Percentiles rank a stretch among this genome's conserved stretches.
phyloP scores from a whole-genome alignment of 2,888 invertebrate genomes.

The Notocelia uddmanniana region DNA sequence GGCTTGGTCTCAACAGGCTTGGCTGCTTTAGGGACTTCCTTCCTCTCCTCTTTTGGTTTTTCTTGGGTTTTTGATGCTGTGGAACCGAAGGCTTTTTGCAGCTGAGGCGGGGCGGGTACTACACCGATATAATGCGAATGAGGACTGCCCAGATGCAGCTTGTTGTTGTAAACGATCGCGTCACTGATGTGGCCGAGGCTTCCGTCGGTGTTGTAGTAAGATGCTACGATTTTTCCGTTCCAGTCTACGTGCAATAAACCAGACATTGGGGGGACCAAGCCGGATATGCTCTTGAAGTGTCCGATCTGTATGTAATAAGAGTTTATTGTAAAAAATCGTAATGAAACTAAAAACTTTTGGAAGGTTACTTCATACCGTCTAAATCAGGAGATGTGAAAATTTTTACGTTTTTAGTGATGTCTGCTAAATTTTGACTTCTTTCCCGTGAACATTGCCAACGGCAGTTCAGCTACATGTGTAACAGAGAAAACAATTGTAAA shows the following conservation, averaged over 20 bases:
- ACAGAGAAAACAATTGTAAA: too few species aligned
- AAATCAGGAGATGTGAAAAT: too few species aligned
- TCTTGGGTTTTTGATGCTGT: slow-evolving; percentile 50
- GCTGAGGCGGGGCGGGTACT: slow-evolving; percentile 85
- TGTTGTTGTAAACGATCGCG: slow-evolving; percentile 87
- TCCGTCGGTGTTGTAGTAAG: slow-evolving; percentile 87
- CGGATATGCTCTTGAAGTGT: slow-evolving; percentile 83
- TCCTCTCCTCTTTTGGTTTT: slow-evolving; percentile 49
- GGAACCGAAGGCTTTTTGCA: slow-evolving; percentile 71
- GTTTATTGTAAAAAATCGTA: background rate
- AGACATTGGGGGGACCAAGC: slow-evolving; percentile 72
- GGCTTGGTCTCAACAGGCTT: slow-evolving; percentile 43
- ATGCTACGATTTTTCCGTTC: slow-evolving; percentile 90
- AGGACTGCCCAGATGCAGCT: slow-evolving; percentile 89
- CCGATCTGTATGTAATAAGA: slow-evolving; percentile 85
- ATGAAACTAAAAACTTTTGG: background rate
- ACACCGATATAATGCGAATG: slow-evolving; percentile 86
- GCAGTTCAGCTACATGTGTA: too few species aligned
- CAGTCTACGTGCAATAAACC: slow-evolving; percentile 89
- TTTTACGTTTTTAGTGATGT: too few species aligned
- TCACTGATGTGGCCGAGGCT: slow-evolving; percentile 86
- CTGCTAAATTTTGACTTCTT: too few species aligned
- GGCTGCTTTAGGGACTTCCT: slow-evolving; percentile 52
- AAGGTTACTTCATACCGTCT: too few species aligned
- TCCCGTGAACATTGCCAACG: too few species aligned